A percentile compares a stretch with the other conserved stretches of the same genome.
phyloP scores from a whole-genome alignment of 92 coral and sea anemone species.

The Pocillopora meandrina region DNA sequence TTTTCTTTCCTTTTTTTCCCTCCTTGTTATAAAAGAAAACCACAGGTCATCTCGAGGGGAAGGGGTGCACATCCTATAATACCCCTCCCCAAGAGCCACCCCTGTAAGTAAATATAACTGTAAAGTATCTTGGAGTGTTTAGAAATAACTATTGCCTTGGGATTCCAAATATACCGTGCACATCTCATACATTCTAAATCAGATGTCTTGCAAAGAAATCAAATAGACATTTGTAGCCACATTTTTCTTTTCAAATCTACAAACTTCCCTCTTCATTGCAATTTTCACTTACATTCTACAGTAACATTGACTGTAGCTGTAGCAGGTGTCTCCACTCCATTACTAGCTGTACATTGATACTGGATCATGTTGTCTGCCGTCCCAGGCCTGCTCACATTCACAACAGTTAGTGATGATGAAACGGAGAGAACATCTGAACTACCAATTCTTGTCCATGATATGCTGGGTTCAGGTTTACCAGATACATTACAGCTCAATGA shows the following conservation, averaged over 20 bases:
- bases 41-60: no score
- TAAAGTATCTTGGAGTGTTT: no score
- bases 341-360: constrained; percentile 26
- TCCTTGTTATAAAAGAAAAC: no score
- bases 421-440: background rate
- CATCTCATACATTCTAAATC: no score
- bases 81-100: no score
- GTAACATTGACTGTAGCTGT: background rate
- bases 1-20: no score
- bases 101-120: no score
- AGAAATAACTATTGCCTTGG: no score
- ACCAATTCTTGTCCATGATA: constrained; percentile 11
- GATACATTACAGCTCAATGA: constrained; percentile 3
- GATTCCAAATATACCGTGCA: no score
- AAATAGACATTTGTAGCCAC: background rate
- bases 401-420: background rate
- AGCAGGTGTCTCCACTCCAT: constrained; percentile 25
- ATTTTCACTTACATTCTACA: constrained; percentile 10
- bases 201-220: background rate
- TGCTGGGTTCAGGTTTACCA: constrained; percentile 21
- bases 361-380: constrained; percentile 19
- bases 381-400: constrained; percentile 18
- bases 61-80: no score
- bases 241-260: background rate
- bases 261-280: background rate